Evolutionary conservation across 30 jellyfish, hydroid and myxozoan genomes (phyloP).

Genomic region (Sanderia malayensis): DNA sequence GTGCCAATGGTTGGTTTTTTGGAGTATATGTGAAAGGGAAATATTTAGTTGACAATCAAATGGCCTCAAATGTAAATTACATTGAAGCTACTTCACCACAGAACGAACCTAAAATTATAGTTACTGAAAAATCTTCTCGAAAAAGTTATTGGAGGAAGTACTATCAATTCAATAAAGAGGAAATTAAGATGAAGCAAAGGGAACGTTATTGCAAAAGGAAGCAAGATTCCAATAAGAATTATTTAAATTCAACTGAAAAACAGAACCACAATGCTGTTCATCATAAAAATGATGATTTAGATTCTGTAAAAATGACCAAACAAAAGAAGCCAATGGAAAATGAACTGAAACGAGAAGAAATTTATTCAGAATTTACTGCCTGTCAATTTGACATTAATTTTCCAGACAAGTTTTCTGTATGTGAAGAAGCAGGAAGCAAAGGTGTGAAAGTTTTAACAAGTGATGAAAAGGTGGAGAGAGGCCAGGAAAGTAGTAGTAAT

Average conservation of each 20-base stretch:
- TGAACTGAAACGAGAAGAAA: no score
- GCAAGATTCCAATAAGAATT: no score
- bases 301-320: no score
- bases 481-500: not conserved
- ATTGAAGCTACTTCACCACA: not conserved
- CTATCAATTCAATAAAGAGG: not conserved
- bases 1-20: conserved; percentile 19
- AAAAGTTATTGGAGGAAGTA: not conserved
- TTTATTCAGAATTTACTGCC: no score
- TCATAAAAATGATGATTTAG: no score
- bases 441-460: not conserved
- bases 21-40: conserved; percentile 14
- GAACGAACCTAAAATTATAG: not conserved
- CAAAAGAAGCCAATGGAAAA: no score
- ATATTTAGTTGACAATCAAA: not conserved
- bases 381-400: no score
- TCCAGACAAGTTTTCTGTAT: no score
- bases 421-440: not conserved
- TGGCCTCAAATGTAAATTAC: not conserved
- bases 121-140: not conserved
- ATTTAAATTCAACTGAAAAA: no score
- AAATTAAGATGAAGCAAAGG: not conserved
- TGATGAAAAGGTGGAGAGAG: not conserved
- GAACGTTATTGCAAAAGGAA: not conserved
- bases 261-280: no score